phyloP scores from a whole-genome alignment of 2,797 vertebrate genomes.

The Sphenopsis melanotis region DNA sequence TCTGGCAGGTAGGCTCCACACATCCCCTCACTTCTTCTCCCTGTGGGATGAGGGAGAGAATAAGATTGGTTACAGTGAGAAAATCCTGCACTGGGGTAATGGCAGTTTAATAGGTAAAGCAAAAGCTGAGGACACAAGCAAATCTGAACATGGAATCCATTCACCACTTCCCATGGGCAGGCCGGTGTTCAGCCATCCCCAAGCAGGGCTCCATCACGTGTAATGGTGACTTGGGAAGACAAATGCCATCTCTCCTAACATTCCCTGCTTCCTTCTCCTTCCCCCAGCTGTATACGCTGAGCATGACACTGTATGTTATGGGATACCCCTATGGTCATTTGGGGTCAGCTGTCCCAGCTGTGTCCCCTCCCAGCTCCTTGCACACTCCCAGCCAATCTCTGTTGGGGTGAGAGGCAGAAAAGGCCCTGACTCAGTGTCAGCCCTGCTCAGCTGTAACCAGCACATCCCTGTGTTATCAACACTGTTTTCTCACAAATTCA shows the following conservation, averaged over 20 bases:
- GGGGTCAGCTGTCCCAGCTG: not conserved
- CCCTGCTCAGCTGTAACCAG: not conserved
- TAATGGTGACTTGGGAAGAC: rapidly evolving
- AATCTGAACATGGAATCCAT: not conserved
- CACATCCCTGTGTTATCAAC: not conserved
- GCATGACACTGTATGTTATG: rapidly evolving
- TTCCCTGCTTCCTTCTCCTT: not conserved
- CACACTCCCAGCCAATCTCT: not conserved
- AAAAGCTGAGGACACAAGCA: not conserved
- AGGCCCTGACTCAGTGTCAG: not conserved
- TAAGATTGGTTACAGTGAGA: not conserved
- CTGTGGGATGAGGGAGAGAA: not conserved
- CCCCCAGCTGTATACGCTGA: not conserved
- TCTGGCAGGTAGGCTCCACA: not conserved
- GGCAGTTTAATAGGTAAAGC: not conserved
- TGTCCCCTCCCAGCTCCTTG: not conserved
- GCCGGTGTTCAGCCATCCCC: not conserved
- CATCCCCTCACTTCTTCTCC: not conserved
- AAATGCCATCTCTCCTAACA: rapidly evolving
- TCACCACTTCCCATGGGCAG: not conserved
- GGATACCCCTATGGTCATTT: not conserved
- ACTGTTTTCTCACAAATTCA: not conserved
- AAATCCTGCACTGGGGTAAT: not conserved
- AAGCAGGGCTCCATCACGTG: not conserved
- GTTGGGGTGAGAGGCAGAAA: not conserved